These are phyloP conservation scores for Sarcophaga peregrina DNA, from an alignment of 1,140 invertebrate species.

Conservation along the genomic window DNA sequence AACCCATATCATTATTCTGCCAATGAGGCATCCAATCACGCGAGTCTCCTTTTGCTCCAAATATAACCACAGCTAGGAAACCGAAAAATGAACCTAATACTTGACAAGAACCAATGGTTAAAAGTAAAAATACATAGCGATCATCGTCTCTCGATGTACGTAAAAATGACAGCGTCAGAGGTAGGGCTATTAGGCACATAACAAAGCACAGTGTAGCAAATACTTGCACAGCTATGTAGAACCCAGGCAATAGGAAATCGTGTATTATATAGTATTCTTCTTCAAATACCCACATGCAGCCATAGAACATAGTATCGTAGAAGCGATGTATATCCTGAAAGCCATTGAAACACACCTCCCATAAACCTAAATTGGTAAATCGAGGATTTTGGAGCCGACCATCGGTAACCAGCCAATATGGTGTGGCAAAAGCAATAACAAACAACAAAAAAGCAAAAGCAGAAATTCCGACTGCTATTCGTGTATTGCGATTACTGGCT, in stretches of 20 bases:
- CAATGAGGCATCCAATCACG: conserved; percentile 97
- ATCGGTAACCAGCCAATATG: conserved; percentile 92
- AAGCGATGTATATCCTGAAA: conserved; percentile 85
- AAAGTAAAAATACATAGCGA: conserved; percentile 78
- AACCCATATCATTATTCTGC: conserved; percentile 95
- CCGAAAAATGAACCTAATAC: conserved; percentile 80
- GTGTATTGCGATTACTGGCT: conserved; percentile 75
- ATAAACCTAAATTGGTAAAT: conserved; percentile 88
- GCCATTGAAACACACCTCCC: conserved; percentile 90
- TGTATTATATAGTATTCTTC: conserved; percentile 93
- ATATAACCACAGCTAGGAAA: conserved; percentile 73
- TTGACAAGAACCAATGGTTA: conserved; percentile 78
- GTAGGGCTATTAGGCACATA: conserved; percentile 77
- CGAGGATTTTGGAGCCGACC: conserved; percentile 81
- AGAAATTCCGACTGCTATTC: conserved; percentile 76
- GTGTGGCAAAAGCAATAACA: conserved; percentile 89
- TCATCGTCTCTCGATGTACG: conserved; percentile 83
- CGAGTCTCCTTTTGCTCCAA: conserved; percentile 89
- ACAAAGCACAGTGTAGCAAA: conserved; percentile 90
- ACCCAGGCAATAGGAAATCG: conserved; percentile 83
- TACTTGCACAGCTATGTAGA: conserved; percentile 93
- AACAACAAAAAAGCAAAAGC: conserved; percentile 79
- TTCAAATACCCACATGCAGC: conserved; percentile 93
- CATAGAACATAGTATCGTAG: conserved; percentile 81
- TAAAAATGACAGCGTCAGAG: conserved; percentile 78